Evolutionary conservation across 2,797 vertebrate genomes (phyloP), one percentile per base, ranked within the genome.

Genomic region (Heliangelus exortis): DNA sequence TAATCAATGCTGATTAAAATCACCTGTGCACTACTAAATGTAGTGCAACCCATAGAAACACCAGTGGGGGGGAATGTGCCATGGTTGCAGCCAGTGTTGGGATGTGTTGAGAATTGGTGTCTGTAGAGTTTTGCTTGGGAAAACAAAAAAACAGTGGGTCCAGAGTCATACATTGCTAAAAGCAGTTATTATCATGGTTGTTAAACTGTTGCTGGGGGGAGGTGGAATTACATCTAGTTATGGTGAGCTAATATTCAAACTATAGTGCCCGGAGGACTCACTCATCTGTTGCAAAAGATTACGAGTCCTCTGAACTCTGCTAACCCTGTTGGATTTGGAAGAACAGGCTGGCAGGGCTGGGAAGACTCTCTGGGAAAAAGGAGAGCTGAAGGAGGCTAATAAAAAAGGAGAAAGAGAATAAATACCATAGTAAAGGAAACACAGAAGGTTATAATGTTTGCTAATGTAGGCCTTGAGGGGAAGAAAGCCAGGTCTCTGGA

Each of bases 11-110:
- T 55, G 28, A n/a, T 55, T 50, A 74, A 65, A 92, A 63, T 67
- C 47, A 55, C 33, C 15, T 47, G 5, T 41, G 20, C 13, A 66
- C n/a, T 4, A 65, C 29, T 22, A 54, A 75, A 68, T 5, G 28
- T 29, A 31, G 55, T 2, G 2, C 10, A 57, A n/a, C 7, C 5
- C 20, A 15, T 12, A 57, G 25, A 80, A 77, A 78, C 23, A 34
- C 3, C 45, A 68, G 20, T 9, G 1, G 0, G 0, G 1, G 21
- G 0, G 0, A 75, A 61, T 14, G 19, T 41, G 21, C 15, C 47
- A 8, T 3, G 12, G 8, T 23, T 67, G 21, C 25, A 81, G 28
- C 4, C 48, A 63, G 48, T n/a, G 36, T 1, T 68, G 25, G 57
- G 41, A 50, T 29, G 21, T 18, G 7, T 47, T 69, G 68, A 69